phyloP scores from a whole-genome alignment of 1,140 invertebrate genomes.

The Drosophila orena region DNA sequence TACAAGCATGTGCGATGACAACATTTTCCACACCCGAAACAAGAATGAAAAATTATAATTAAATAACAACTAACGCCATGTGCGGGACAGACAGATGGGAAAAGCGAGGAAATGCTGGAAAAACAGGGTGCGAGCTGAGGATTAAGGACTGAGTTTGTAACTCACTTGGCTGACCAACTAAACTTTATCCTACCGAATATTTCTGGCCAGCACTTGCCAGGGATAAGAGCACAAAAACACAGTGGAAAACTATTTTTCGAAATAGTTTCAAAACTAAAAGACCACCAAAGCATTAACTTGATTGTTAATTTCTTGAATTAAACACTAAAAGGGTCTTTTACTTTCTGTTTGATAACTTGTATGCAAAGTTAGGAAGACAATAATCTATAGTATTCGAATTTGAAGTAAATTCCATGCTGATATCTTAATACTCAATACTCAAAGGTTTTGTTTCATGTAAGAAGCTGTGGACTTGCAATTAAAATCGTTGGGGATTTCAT shows the following conservation, averaged over 20 bases:
- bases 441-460: too few relatives aligned
- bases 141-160: slow-evolving; percentile 56
- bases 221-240: background rate
- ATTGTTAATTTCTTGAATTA: too few relatives aligned
- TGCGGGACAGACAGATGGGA: background rate
- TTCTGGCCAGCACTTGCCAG: slow-evolving; percentile 1
- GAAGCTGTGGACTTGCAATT: too few relatives aligned
- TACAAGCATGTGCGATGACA: slow-evolving; percentile 45
- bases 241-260: background rate
- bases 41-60: slow-evolving; percentile 66
- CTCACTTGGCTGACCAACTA: slow-evolving; percentile 60
- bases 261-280: too few relatives aligned
- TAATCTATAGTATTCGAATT: too few relatives aligned
- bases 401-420: too few relatives aligned
- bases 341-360: too few relatives aligned
- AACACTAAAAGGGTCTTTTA: too few relatives aligned
- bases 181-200: slow-evolving; percentile 40
- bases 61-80: slow-evolving; percentile 53
- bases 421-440: too few relatives aligned
- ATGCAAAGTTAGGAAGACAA: too few relatives aligned
- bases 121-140: slow-evolving; percentile 16
- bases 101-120: background rate
- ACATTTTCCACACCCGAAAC: slow-evolving; percentile 51
- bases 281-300: too few relatives aligned
- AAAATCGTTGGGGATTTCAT: background rate